Conservation (phyloP, 2,888 invertebrate genomes). For the Tenthredo notha region DNA sequence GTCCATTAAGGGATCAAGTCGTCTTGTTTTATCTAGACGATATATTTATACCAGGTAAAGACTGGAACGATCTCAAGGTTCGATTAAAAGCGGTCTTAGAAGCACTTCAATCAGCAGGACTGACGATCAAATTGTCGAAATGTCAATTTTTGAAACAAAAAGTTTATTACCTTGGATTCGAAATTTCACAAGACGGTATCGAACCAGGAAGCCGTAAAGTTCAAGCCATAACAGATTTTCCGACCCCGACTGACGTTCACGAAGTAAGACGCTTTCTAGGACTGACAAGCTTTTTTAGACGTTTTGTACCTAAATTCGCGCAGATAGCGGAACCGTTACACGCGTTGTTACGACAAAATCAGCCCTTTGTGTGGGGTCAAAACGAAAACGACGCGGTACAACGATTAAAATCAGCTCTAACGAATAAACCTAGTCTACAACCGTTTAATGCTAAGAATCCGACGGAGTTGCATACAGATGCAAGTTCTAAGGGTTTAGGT, state of each 20-base stretch:
- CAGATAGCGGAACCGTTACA: conserved; percentile 24
- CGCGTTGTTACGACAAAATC: conserved; percentile 14
- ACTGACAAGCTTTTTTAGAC: conserved; percentile 46
- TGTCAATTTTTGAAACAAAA: not conserved
- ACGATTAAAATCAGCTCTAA: not conserved
- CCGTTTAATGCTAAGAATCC: not conserved
- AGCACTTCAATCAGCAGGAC: not conserved
- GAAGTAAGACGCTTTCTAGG: conserved; percentile 49
- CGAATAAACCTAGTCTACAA: not conserved
- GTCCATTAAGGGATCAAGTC: not conserved
- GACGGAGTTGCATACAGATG: not conserved
- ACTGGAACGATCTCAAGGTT: not conserved
- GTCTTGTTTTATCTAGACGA: not conserved
- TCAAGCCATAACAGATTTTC: not conserved
- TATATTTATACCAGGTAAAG: not conserved
- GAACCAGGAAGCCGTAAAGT: not conserved
- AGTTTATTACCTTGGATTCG: not conserved
- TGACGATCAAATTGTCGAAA: not conserved
- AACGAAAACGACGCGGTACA: not conserved
- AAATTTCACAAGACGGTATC: not conserved
- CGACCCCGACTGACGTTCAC: conserved; percentile 21
- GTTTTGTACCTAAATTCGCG: conserved; percentile 51
- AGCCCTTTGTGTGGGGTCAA: not conserved
- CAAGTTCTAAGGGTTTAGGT: not conserved
- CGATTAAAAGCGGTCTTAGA: not conserved